These are phyloP conservation scores for Alfaro cultratus DNA, from an alignment of 2,797 vertebrate species.

Conservation along the genomic window DNA sequence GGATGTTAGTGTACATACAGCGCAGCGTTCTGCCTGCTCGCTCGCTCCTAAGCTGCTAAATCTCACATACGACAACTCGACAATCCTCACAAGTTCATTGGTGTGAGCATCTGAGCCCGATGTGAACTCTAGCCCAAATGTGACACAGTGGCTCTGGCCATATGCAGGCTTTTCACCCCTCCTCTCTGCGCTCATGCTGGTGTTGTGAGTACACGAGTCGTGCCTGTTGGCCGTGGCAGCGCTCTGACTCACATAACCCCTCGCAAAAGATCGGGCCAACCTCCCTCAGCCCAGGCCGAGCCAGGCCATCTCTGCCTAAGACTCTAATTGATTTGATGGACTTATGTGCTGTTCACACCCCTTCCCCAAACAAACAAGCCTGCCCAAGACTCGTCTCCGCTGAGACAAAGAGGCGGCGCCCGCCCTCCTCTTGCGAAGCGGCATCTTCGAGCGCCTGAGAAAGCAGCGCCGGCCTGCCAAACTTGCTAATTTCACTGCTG, in stretches of 20 bases:
- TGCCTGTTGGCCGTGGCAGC: slow-evolving; percentile 64
- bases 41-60: slow-evolving; percentile 52
- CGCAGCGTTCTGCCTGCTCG: slow-evolving; percentile 23
- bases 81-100: slow-evolving; percentile 51
- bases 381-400: slow-evolving; percentile 48
- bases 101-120: slow-evolving; percentile 68
- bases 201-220: slow-evolving; percentile 64
- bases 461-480: slow-evolving; percentile 51
- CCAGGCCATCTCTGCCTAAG: slow-evolving; percentile 54
- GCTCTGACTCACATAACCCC: slow-evolving; percentile 71
- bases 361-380: slow-evolving; percentile 66
- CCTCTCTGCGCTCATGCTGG: slow-evolving; percentile 48
- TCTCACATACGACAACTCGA: slow-evolving; percentile 44
- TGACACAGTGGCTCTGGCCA: slow-evolving; percentile 70
- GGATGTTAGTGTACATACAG: slow-evolving; percentile 27
- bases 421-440: slow-evolving; percentile 21
- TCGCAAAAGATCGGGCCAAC: slow-evolving; percentile 59
- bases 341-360: slow-evolving; percentile 63
- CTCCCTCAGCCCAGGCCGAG: slow-evolving; percentile 62
- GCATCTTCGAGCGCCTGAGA: slow-evolving; percentile 19
- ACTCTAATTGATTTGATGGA: slow-evolving; percentile 76
- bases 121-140: slow-evolving; percentile 63
- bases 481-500: slow-evolving; percentile 53
- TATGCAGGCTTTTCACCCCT: slow-evolving; percentile 70
- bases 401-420: slow-evolving; percentile 51